A percentile compares a stretch with the other conserved stretches of the same genome.
Conservation (phyloP, 2,113 vertebrate species). For the Naja naja region DNA sequence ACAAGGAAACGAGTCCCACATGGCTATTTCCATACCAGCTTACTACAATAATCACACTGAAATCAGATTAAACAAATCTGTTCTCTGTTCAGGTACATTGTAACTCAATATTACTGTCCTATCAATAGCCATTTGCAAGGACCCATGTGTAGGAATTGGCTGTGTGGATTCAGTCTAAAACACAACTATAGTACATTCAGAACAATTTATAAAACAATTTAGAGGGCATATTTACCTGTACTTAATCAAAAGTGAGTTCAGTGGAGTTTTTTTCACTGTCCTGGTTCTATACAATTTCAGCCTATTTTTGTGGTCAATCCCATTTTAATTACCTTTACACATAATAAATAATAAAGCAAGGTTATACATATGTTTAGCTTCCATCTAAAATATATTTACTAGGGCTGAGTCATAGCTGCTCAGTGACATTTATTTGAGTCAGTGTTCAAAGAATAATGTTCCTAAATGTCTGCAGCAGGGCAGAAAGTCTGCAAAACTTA, state of each 20-base stretch:
- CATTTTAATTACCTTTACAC: not conserved
- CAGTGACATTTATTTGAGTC: not conserved
- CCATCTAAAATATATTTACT: not conserved
- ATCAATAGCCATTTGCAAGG: not conserved
- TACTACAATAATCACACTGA: no score
- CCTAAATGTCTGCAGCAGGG: not conserved
- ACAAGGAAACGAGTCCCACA: not conserved
- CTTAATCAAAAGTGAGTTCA: not conserved
- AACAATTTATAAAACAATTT: not conserved
- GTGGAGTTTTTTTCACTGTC: not conserved
- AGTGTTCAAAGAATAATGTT: not conserved
- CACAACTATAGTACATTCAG: not conserved
- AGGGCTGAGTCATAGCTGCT: not conserved
- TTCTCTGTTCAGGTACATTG: not conserved
- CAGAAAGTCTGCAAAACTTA: not conserved
- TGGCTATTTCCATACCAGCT: not conserved
- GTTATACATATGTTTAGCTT: not conserved
- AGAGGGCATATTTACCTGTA: not conserved
- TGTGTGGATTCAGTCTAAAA: not conserved
- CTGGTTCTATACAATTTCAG: not conserved
- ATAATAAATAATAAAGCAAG: not conserved
- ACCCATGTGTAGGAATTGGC: not conserved
- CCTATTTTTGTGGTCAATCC: not conserved
- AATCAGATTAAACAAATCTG: not conserved
- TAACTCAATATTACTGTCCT: not conserved